Evolutionary conservation across 2,888 invertebrate genomes (phyloP).

Genomic region (Autographa gamma): DNA sequence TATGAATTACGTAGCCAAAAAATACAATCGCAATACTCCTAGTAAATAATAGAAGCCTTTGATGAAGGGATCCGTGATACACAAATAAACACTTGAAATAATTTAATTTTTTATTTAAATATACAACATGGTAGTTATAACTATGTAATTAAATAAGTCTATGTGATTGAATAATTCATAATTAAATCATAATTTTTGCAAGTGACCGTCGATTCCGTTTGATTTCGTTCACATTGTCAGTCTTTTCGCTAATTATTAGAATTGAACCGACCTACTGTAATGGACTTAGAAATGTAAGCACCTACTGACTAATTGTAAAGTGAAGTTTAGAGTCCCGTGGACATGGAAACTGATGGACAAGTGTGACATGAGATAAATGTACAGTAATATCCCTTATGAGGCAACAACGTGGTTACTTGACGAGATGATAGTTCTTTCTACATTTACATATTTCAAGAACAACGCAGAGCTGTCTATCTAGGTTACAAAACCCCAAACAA

Average conservation of each 20-base stretch:
- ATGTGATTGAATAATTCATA: slow-evolving; percentile 80
- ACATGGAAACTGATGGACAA: slow-evolving; percentile 33
- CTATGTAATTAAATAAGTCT: slow-evolving; percentile 83
- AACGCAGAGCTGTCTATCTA: not conserved
- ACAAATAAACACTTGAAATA: slow-evolving; percentile 33
- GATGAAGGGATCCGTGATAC: not conserved
- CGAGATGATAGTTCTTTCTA: not conserved
- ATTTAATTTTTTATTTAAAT: slow-evolving; percentile 84
- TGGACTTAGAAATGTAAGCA: slow-evolving; percentile 58
- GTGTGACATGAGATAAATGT: slow-evolving; percentile 15
- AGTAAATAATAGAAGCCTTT: not conserved
- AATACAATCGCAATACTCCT: not conserved
- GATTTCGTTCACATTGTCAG: slow-evolving; percentile 79
- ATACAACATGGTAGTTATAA: slow-evolving; percentile 86
- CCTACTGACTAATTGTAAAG: slow-evolving; percentile 48
- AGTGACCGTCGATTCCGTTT: slow-evolving; percentile 68
- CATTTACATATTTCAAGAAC: not conserved
- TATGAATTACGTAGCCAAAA: not conserved
- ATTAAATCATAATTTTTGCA: slow-evolving; percentile 73
- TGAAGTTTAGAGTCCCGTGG: slow-evolving; percentile 54
- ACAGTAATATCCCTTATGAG: slow-evolving; percentile 38
- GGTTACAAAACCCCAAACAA: too few species aligned
- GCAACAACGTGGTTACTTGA: not conserved
- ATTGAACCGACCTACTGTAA: slow-evolving; percentile 53
- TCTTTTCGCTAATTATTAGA: slow-evolving; percentile 74